Evolutionary conservation across 2,113 vertebrate genomes (phyloP), one percentile per base, ranked within the genome.

Genomic region (Hippocampus guttulatus): DNA sequence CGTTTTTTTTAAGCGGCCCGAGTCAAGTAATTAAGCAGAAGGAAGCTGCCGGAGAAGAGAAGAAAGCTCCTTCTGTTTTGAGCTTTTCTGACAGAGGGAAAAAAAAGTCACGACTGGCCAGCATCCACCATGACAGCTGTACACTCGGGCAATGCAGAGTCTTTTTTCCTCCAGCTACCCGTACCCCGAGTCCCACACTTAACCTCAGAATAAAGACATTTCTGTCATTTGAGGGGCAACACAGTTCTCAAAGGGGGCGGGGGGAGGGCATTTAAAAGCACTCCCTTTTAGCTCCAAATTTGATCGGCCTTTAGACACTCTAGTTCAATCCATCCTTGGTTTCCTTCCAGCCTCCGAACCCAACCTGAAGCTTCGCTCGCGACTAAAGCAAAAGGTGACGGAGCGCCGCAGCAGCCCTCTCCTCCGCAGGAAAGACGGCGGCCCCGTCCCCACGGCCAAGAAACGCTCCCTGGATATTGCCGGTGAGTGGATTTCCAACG

Each of bases 371-470:
- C 84, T 98, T 55, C 93, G 97, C n/a, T 99, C 96, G 66, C 86
- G 96, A 71, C 93, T 99, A 88, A 98, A 98, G 89, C 97, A 99
- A 90, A 99, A 99, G 82, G 96, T 98, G 79, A 96, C 95, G 0
- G 97, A 99, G 77, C 91, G 97, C 14, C 92, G 97, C 79, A 99
- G 96, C 89, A 99, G 97, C 78, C 97, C 97, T 1, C 90, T 99
- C 57, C 77, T 99, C 67, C 93, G 97, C 74, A 92, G 97, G 70
- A 98, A 96, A 75, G 97, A 98, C 1, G 94, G 95, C 1, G 94
- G 95, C 16, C 93, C 95, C 0, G 91, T 95, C 73, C 91, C 92
- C 0, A 87, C 93, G 33, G 93, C 95, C 8, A 99, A 99, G 84
- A 99, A 98, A 82, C 95, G 96, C 15, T 96, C 97, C 0, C 65